Percentiles rank a stretch among this genome's conserved stretches.
Conservation (phyloP, 2,797 vertebrate genomes). For the Tokudaia tokunoshimensis region DNA sequence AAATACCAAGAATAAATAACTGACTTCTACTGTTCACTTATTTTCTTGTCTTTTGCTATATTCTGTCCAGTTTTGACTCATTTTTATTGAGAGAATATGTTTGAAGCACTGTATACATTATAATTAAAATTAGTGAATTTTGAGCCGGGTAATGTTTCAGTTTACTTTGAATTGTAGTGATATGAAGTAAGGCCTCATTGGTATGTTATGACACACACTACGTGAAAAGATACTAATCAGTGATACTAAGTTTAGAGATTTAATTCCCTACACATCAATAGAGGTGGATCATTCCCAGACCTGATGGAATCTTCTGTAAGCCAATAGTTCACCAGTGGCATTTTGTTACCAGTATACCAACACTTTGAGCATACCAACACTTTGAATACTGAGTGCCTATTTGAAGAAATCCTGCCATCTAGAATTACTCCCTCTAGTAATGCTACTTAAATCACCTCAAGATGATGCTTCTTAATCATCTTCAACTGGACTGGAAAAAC, state of each 20-base stretch:
- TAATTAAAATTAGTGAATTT: neutral
- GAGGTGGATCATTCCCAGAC: neutral
- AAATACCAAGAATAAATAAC: neutral
- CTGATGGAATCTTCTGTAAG: neutral
- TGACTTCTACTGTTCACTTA: neutral
- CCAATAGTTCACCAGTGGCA: slow-evolving; percentile 30
- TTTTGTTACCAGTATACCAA: slow-evolving; percentile 52
- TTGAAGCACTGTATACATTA: neutral
- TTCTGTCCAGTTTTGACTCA: neutral
- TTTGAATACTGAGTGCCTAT: slow-evolving; percentile 21
- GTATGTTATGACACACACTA: neutral
- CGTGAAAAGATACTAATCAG: neutral
- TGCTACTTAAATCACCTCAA: slow-evolving; percentile 18
- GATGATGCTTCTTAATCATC: slow-evolving; percentile 56
- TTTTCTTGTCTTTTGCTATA: neutral
- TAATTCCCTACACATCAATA: neutral
- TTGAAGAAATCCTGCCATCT: slow-evolving; percentile 66
- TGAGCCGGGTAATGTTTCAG: slow-evolving; percentile 9
- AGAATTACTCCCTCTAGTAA: slow-evolving; percentile 41
- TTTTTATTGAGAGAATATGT: neutral
- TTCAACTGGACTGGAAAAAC: slow-evolving; percentile 61
- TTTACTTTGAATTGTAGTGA: neutral
- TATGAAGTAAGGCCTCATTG: neutral
- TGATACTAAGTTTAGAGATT: neutral
- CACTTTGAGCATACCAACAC: slow-evolving; percentile 36